These are phyloP conservation scores for Trichonephila inaurata DNA, from an alignment of 1,140 invertebrate genomes.

Conservation along the genomic window DNA sequence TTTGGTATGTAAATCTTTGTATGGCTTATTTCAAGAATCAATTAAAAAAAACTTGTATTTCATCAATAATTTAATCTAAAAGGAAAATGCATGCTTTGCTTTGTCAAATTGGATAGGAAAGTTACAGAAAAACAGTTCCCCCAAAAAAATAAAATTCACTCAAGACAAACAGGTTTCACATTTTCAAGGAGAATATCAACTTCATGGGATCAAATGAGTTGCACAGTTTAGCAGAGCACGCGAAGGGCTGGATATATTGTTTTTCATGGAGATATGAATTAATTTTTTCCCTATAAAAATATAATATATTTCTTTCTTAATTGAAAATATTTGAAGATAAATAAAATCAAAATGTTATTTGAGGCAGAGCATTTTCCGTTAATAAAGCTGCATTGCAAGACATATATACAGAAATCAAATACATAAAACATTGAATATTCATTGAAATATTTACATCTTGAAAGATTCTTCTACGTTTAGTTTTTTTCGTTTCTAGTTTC, in stretches of 20 bases:
- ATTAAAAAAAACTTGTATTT: neutral
- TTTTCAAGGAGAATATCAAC: too few species aligned
- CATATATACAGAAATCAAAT: neutral
- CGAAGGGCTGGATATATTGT: too few species aligned
- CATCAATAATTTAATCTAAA: neutral
- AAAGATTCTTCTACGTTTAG: neutral
- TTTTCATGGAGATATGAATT: too few species aligned
- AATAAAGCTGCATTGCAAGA: neutral
- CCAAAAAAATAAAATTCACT: too few species aligned
- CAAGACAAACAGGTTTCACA: too few species aligned
- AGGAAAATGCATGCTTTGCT: neutral
- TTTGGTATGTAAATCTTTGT: too few species aligned
- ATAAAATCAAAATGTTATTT: neutral
- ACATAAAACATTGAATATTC: neutral
- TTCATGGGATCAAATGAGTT: too few species aligned
- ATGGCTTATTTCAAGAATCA: too few species aligned
- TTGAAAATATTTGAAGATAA: neutral
- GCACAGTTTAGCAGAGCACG: too few species aligned
- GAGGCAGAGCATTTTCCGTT: neutral
- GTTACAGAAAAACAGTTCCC: neutral
- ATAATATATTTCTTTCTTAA: too few species aligned
- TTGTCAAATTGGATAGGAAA: neutral
- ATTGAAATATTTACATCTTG: constrained; percentile 11
- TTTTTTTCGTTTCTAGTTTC: neutral
- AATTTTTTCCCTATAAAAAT: too few species aligned